Percentiles rank a stretch among this genome's conserved stretches.
Conservation (phyloP, 2,797 vertebrate species). For the Carduelis carduelis region DNA sequence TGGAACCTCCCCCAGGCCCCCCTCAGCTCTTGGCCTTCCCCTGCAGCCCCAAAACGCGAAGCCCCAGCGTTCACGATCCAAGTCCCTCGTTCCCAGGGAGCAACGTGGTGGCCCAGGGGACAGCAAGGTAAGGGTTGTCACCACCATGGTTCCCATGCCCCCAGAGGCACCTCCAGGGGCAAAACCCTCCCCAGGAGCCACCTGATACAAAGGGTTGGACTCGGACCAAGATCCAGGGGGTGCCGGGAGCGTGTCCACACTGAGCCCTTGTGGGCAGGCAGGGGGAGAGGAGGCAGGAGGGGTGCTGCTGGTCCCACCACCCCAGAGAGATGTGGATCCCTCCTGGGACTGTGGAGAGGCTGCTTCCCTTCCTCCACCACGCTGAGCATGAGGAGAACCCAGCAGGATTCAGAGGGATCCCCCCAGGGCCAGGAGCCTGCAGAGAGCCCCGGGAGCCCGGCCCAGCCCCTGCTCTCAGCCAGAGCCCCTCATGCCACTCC, state of each 20-base stretch:
- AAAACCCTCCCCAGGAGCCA: neutral
- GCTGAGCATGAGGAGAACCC: neutral
- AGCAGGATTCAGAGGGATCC: neutral
- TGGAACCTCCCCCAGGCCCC: neutral
- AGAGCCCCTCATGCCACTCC: neutral
- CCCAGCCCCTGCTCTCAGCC: neutral
- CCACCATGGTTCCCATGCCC: rapidly evolving
- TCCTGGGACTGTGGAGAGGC: neutral
- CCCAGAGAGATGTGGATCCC: neutral
- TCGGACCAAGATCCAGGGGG: neutral
- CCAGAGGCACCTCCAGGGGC: neutral
- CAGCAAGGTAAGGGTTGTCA: neutral
- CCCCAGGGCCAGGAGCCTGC: neutral
- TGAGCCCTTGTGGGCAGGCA: neutral
- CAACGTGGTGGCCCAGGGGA: neutral
- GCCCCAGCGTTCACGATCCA: rapidly evolving
- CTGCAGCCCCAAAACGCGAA: rapidly evolving
- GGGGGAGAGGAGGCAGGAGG: neutral
- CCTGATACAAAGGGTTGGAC: rapidly evolving
- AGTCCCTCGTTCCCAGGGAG: neutral
- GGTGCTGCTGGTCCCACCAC: neutral
- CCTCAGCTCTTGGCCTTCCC: neutral
- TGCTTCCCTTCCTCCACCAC: neutral
- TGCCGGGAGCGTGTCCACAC: neutral
- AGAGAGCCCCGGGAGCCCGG: neutral